Base-by-base conservation (phyloP, 1,140 invertebrate genomes). In the Drosophila auraria region DNA sequence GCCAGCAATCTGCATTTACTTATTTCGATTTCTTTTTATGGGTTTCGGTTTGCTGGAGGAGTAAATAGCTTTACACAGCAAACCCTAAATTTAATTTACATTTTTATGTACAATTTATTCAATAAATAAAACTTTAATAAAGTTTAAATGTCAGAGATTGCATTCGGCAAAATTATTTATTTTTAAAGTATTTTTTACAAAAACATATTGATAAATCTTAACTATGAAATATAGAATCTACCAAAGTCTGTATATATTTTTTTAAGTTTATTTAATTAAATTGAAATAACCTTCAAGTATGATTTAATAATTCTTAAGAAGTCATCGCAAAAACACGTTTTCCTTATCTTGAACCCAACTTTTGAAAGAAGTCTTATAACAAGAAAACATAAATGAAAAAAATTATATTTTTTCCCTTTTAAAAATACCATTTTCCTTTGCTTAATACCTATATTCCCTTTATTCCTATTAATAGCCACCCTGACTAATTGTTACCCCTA, bases 401-500 rank as follows among this genome's bases (percentile, higher is more conserved):
- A 6, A 7, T 8, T 33, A 7, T 2, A 8, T 8, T 8, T 30
- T 30, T 30, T 8, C 17, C 17, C 9, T 1, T 12, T 47, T 20
- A 3, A 20, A 47, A 47, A 23, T 12, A 47, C 11, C 25, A 12
- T 14, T n/a, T n/a, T 25, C 9, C 6, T 8, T 59, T 36, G 15
- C 23, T 15, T 15, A 62, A 30, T 15, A 70, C 11, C 11, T 14
- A 47, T 15, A 36, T 47, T 17, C 27, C 27, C 33, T 23, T 17
- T 1, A 20, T 20, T 20, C 20, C 20, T 20, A 20, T 17, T 38
- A 25, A 25, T 14, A 40, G 11, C 5, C 17, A 42, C 23, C 12
- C 58, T 54, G 47, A 69, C 50, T 83, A 81, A 87, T 87, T 74
- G 59, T 78, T 68, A 49, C 44, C 51, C 40, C 27, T 57, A 68